Evolutionary conservation across 2,797 vertebrate genomes (phyloP).

Genomic region (Petrocephalus schoutedeni): DNA sequence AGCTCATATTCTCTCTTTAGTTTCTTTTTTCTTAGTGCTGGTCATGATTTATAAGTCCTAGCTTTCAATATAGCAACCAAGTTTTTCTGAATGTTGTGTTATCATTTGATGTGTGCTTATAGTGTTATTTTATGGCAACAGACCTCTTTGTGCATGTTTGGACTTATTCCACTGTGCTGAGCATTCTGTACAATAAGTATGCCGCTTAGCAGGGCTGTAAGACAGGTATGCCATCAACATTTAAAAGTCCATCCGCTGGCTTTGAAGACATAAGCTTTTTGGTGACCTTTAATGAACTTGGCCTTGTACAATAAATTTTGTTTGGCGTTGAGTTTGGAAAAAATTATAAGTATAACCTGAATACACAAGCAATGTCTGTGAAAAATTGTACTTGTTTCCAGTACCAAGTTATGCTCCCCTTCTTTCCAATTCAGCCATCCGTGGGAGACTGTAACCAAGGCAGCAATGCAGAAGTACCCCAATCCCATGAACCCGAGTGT

Average conservation of each 20-base stretch:
- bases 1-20: background rate
- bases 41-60: background rate
- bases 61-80: background rate
- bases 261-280: background rate
- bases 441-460: constrained; percentile 92
- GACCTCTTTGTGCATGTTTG: background rate
- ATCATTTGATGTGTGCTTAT: background rate
- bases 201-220: background rate
- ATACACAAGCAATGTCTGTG: background rate
- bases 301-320: background rate
- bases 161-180: background rate
- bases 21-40: background rate
- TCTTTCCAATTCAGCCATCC: constrained; percentile 71
- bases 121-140: background rate
- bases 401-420: background rate
- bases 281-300: background rate
- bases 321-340: background rate
- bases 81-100: background rate
- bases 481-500: constrained; percentile 97
- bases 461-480: constrained; percentile 97
- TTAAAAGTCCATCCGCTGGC: background rate
- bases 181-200: background rate
- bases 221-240: background rate
- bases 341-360: background rate
- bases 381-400: background rate